Evolutionary conservation across 2,888 invertebrate species (phyloP).

Genomic region (Lasioglossum oenotherae): DNA sequence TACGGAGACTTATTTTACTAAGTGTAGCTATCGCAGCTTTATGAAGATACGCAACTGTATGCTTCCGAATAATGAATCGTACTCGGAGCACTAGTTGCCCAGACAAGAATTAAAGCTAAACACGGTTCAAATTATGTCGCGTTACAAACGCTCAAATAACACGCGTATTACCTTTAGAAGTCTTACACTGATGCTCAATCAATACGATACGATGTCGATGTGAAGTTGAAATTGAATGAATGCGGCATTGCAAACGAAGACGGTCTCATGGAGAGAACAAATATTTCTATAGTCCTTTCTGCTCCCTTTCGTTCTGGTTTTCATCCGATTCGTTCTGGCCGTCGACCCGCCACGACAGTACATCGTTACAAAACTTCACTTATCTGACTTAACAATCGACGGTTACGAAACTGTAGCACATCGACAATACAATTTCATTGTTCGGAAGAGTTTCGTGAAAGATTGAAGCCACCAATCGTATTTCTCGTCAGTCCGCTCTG

Average conservation of each 20-base stretch:
- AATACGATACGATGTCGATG: background rate
- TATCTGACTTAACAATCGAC: slow-evolving; percentile 4
- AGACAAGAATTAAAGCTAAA: too few relatives aligned
- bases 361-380: background rate
- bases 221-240: background rate
- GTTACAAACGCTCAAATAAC: slow-evolving; percentile 3
- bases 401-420: slow-evolving; percentile 7
- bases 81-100: too few relatives aligned
- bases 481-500: background rate
- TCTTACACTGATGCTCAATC: background rate
- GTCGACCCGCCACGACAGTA: slow-evolving; percentile 4
- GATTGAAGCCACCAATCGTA: background rate
- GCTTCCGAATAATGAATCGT: too few relatives aligned
- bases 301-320: background rate
- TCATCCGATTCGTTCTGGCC: slow-evolving; percentile 22
- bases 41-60: too few relatives aligned
- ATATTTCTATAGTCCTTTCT: background rate
- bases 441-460: background rate
- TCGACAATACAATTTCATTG: slow-evolving; percentile 25
- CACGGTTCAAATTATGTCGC: too few relatives aligned
- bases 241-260: background rate
- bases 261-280: background rate
- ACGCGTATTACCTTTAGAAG: background rate
- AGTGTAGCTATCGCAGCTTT: too few relatives aligned
- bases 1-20: too few relatives aligned